Evolutionary conservation across 2,113 vertebrate genomes (phyloP).

Genomic region (Mola mola): DNA sequence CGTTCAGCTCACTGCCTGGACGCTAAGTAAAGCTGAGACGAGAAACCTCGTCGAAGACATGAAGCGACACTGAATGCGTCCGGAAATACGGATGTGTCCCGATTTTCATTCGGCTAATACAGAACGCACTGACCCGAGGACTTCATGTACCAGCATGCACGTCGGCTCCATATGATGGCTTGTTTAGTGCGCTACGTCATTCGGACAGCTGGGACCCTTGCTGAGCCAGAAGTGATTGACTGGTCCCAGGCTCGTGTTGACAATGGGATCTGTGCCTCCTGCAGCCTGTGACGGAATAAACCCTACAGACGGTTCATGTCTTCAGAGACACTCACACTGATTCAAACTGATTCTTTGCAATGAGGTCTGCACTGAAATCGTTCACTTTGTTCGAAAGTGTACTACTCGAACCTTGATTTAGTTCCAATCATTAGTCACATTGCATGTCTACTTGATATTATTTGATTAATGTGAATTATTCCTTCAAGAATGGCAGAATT

Average conservation of each 20-base stretch:
- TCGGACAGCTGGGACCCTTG: slow-evolving; percentile 67
- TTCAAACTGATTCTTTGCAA: too few species aligned
- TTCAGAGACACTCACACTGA: too few species aligned
- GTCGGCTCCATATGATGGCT: slow-evolving; percentile 26
- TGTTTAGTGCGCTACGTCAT: slow-evolving; percentile 41
- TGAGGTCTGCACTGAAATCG: too few species aligned
- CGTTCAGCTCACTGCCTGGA: not conserved
- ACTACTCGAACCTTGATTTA: too few species aligned
- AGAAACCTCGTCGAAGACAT: not conserved
- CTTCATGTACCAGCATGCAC: slow-evolving; percentile 60
- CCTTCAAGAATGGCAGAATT: too few species aligned
- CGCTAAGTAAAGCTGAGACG: not conserved
- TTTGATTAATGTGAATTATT: too few species aligned
- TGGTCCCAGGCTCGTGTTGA: slow-evolving; percentile 18
- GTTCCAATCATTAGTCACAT: too few species aligned
- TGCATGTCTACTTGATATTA: too few species aligned
- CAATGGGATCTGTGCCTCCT: slow-evolving; percentile 24
- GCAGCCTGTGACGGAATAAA: slow-evolving; percentile 25
- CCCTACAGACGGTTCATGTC: too few species aligned
- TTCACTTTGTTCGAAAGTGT: too few species aligned
- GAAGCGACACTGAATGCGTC: accelerated
- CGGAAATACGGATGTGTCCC: not conserved
- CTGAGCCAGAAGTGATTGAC: slow-evolving; percentile 65
- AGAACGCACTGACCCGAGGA: not conserved
- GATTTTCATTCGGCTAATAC: not conserved